These are phyloP conservation scores for Psilanteris sp. DNA, from an alignment of 1,140 invertebrate genomes.

Conservation along the genomic window DNA sequence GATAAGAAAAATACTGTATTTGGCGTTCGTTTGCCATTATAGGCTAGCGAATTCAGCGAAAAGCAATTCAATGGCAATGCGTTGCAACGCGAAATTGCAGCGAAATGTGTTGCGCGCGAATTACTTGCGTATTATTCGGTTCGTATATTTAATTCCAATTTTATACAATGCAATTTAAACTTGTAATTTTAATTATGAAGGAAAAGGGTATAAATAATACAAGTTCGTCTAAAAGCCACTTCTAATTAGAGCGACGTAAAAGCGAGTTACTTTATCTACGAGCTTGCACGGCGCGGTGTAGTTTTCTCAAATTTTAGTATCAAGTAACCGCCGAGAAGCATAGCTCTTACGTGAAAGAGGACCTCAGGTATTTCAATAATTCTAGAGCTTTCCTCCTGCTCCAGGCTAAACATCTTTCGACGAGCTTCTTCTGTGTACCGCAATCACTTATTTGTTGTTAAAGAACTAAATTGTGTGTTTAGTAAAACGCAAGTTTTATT, in stretches of 20 bases:
- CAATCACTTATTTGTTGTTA: slow-evolving; percentile 30
- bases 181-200: slow-evolving; percentile 17
- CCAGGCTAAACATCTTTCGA: slow-evolving; percentile 40
- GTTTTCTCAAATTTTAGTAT: slow-evolving; percentile 46
- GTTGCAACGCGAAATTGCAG: too few relatives aligned
- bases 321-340: slow-evolving; percentile 29
- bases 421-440: slow-evolving; percentile 43
- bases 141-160: slow-evolving; percentile 10
- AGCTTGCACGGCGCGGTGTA: not conserved
- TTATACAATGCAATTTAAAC: slow-evolving; percentile 8
- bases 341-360: slow-evolving; percentile 32
- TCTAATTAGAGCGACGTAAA: slow-evolving; percentile 37
- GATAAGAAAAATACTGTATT: too few relatives aligned
- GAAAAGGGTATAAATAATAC: slow-evolving; percentile 17
- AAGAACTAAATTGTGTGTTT: slow-evolving; percentile 27
- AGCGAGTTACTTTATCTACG: slow-evolving; percentile 12
- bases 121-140: not conserved
- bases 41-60: too few relatives aligned
- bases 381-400: slow-evolving; percentile 34
- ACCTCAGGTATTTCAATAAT: slow-evolving; percentile 57
- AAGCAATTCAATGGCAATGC: too few relatives aligned
- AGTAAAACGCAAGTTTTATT: slow-evolving; percentile 15
- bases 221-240: slow-evolving; percentile 26
- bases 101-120: too few relatives aligned
- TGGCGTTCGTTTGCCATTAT: too few relatives aligned